Base-by-base conservation (phyloP, 1,140 invertebrate species). In the Brachionus koreanus region DNA sequence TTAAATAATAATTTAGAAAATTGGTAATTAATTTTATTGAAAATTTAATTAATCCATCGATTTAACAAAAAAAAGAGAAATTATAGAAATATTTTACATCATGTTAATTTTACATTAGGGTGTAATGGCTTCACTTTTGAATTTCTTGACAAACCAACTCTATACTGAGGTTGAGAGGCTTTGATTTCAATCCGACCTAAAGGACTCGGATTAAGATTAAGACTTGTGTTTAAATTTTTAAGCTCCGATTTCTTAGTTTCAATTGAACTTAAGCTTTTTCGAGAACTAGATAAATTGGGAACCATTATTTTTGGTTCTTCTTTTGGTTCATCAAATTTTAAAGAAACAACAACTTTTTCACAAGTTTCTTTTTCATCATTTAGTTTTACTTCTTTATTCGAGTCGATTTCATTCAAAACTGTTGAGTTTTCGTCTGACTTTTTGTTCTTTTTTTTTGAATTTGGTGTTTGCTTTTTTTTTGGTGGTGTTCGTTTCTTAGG, bases 131-230 rank as follows among this genome's bases (percentile, higher is more conserved):
- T 74, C 5, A 74, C 69, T 46, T 33, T 74, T 9, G 69, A 74
- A 29, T 74, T 74, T 46, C 69, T 43, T 23, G 69, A 74, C 23
- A 74, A 19, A 25, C 69, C 69, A 23, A 74, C 69, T 46, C 69
- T 42, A 46, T 46, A 43, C 9, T 29, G 7, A n/a, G 69, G 69
- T 13, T 74, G 69, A 25, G 69, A 33, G 10, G 69, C 7, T 46
- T 74, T 74, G 5, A 74, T 74, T 29, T 74, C 69, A 29, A 74
- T 74, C 23, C 69, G 39, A 46, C 69, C 69, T 42, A 74, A 74
- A 49, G 69, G 69, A 33, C 42, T 74, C 33, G 69, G 19, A 29
- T 29, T 49, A 19, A 6, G 3, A 13, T 72, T 72, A 19, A 72
- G 33, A 42, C 69, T 74, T 46, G 16, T 25, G 16, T 74, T 74